phyloP scores from a whole-genome alignment of 2,797 vertebrate genomes.

The Rhabdophis nuchalis region DNA sequence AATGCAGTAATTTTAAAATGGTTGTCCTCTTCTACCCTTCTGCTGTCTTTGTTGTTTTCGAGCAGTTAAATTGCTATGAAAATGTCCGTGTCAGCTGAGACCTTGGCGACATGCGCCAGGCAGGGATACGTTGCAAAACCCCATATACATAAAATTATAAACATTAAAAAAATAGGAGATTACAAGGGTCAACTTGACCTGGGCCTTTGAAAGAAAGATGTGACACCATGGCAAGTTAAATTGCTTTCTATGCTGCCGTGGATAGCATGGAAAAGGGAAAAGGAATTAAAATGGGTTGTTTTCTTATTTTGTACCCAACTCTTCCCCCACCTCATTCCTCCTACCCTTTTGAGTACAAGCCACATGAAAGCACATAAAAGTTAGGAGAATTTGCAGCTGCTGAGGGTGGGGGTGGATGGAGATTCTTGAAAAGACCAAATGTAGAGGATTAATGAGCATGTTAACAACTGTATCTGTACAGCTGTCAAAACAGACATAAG shows the following conservation, averaged over 20 bases:
- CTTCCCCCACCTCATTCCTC: neutral
- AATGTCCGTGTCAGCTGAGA: accelerated
- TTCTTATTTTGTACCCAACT: neutral
- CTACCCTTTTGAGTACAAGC: neutral
- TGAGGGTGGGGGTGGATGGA: neutral
- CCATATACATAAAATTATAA: slow-evolving; percentile 3
- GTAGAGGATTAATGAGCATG: neutral
- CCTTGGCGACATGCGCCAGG: neutral
- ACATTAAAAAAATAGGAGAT: slow-evolving; percentile 17
- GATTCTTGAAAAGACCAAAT: neutral
- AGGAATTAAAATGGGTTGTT: neutral
- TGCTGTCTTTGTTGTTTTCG: neutral
- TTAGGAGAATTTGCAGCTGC: neutral
- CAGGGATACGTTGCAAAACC: accelerated
- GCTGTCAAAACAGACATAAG: slow-evolving; percentile 32
- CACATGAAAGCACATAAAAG: neutral
- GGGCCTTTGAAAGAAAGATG: accelerated
- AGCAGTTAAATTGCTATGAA: accelerated
- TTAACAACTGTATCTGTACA: slow-evolving; percentile 30
- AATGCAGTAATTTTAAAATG: slow-evolving; percentile 12
- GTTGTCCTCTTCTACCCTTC: accelerated
- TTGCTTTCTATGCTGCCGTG: neutral
- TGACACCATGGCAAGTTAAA: neutral
- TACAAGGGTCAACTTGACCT: neutral
- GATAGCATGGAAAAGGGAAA: accelerated